Base-by-base conservation (phyloP, 2,797 vertebrate genomes). In the Enoplosus armatus region DNA sequence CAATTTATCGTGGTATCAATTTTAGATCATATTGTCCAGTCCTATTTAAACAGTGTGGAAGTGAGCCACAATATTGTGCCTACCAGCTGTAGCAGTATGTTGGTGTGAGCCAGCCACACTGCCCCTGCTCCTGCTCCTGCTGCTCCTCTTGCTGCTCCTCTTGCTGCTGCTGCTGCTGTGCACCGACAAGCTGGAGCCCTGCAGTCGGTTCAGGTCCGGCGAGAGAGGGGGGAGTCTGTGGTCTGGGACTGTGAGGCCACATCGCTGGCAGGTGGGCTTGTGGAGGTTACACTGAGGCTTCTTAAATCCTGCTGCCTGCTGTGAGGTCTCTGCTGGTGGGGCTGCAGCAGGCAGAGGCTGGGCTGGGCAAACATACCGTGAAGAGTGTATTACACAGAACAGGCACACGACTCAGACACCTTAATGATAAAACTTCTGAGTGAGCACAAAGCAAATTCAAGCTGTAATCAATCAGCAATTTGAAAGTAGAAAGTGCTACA, bases 311-410 rank as follows among this genome's bases (percentile, higher is more conserved):
- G 24, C 35, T 22, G 50, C 14, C 15, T 56, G 37, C 54, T 39
- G 65, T n/a, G 70, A 72, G 41, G 73, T 26, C n/a, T 68, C 76
- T 6, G 50, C 43, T 35, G 59, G 59, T 8, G 35, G 27, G 22
- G 50, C 60, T 51, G 82, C 76, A 35, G 82, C 58, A 9, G 88
- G 60, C 6, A 26, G 64, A 79, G 92, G 91, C 73, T 93, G 93
- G 20, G 77, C 92, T 93, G 64, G 3, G 6, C 4, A 29, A 26
- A 41, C 27, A 51, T 48, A 48, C 2, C 58, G 41, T 43, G 15
- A 3, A 24, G 8, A 59, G 11, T 24, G 24, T 26, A 6, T 20
- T 12, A 1, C 11, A 15, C 45, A 68, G 15, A 50, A 6, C 51
- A 59, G 10, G 20, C 61, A n/a, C 6, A 8, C 1, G 24, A 27